phyloP scores from a whole-genome alignment of 2,888 invertebrate genomes.

The Kryphioiulus occultus region DNA sequence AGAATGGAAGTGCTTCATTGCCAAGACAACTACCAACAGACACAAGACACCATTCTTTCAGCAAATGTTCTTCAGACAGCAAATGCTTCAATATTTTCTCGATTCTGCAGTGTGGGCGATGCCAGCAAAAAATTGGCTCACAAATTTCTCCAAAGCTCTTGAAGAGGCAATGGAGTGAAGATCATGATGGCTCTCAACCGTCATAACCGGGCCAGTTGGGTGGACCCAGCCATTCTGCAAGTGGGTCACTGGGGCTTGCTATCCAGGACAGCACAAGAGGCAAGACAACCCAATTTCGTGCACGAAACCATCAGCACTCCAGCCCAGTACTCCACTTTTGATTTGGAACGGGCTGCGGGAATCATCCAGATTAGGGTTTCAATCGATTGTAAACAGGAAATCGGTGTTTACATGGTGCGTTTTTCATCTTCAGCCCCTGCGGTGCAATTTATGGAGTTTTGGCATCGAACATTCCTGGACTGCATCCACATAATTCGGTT shows the following conservation, averaged over 20 bases:
- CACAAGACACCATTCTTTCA: no score
- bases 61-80: no score
- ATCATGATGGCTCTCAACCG: neutral
- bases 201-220: neutral
- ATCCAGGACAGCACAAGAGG: neutral
- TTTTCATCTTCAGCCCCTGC: neutral
- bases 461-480: neutral
- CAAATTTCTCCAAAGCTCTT: neutral
- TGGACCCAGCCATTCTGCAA: neutral
- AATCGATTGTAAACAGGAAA: slow-evolving; percentile 19
- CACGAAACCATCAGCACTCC: neutral
- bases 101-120: no score
- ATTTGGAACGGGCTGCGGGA: neutral
- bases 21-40: no score
- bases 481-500: neutral
- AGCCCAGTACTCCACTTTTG: neutral
- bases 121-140: no score
- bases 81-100: no score
- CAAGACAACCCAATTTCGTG: neutral
- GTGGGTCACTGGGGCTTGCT: neutral
- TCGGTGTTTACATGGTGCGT: neutral
- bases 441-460: neutral
- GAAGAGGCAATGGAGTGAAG: neutral
- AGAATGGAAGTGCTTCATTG: no score
- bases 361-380: neutral